These are phyloP conservation scores for Holothuria glaberrima DNA, from an alignment of 35 echinoderm and acorn worm species.

Conservation along the genomic window DNA sequence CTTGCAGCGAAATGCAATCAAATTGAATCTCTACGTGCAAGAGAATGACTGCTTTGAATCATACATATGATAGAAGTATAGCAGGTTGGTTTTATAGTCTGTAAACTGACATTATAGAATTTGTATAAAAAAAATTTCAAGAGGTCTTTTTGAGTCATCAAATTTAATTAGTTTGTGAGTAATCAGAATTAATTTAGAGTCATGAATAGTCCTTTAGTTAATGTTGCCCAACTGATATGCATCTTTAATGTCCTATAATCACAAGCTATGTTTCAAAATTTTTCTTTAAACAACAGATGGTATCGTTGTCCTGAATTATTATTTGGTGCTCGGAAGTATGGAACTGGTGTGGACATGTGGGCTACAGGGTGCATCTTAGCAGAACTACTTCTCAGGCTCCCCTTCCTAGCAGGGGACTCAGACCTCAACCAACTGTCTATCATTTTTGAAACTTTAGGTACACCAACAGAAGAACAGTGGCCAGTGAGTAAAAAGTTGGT, in stretches of 20 bases:
- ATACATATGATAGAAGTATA: too few relatives aligned
- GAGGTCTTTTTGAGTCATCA: too few relatives aligned
- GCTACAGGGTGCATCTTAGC: constrained; percentile 94
- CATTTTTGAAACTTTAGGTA: constrained; percentile 94
- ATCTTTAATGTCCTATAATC: neutral
- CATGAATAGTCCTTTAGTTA: too few relatives aligned
- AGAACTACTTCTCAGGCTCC: constrained; percentile 86
- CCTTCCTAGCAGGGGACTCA: constrained; percentile 91
- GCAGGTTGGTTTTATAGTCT: too few relatives aligned
- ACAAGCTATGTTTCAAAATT: neutral
- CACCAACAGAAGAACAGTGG: constrained; percentile 90
- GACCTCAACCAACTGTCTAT: constrained; percentile 89
- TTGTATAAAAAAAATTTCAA: too few relatives aligned
- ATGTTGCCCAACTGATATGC: too few relatives aligned
- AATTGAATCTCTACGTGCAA: too few relatives aligned
- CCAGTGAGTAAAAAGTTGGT: constrained; percentile 72
- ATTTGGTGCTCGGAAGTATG: constrained; percentile 97
- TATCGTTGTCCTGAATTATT: constrained; percentile 96
- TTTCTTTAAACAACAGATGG: constrained; percentile 64
- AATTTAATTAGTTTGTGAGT: too few relatives aligned
- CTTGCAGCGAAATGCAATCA: too few relatives aligned
- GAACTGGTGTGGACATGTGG: constrained; percentile 95
- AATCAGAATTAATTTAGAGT: too few relatives aligned
- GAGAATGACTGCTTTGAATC: too few relatives aligned
- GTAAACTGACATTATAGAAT: too few relatives aligned